Evolutionary conservation across 2,797 vertebrate genomes (phyloP).

Genomic region (Sylvilagus floridanus): DNA sequence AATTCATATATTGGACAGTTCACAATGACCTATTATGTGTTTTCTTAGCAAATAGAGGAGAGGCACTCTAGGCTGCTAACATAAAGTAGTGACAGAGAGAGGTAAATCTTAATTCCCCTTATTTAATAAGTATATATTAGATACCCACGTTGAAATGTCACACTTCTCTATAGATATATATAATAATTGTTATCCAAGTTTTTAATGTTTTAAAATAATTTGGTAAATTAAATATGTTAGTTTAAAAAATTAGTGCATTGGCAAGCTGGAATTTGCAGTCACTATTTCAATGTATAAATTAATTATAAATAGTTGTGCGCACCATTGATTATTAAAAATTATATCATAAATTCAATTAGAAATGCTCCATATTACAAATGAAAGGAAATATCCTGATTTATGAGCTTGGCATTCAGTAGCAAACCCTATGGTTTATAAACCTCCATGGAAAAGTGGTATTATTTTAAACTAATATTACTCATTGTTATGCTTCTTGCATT

Average conservation of each 20-base stretch:
- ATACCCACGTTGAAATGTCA: too few relatives aligned
- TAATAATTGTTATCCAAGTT: too few relatives aligned
- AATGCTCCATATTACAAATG: constrained; percentile 61
- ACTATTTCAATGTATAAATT: constrained; percentile 10
- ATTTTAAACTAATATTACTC: constrained; percentile 7
- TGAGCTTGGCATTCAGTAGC: constrained; percentile 43
- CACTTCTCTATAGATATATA: too few relatives aligned
- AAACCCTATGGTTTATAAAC: not conserved
- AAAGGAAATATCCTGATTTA: constrained; percentile 59
- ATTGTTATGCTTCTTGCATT: not conserved
- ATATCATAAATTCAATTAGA: constrained; percentile 50
- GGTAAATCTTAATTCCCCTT: too few relatives aligned
- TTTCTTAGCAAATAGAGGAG: too few relatives aligned
- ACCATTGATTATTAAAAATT: constrained; percentile 67
- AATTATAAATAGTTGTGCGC: not conserved
- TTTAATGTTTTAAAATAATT: too few relatives aligned
- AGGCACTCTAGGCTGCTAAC: too few relatives aligned
- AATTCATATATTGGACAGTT: constrained; percentile 9
- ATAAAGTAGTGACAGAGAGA: too few relatives aligned
- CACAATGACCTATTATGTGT: too few relatives aligned
- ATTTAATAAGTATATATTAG: too few relatives aligned
- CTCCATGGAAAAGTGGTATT: not conserved
- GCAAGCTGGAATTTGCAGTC: not conserved
- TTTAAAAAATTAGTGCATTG: too few relatives aligned
- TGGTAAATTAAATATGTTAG: too few relatives aligned